These are phyloP conservation scores for Amyelois transitella DNA, from an alignment of 1,140 invertebrate genomes.

Conservation along the genomic window DNA sequence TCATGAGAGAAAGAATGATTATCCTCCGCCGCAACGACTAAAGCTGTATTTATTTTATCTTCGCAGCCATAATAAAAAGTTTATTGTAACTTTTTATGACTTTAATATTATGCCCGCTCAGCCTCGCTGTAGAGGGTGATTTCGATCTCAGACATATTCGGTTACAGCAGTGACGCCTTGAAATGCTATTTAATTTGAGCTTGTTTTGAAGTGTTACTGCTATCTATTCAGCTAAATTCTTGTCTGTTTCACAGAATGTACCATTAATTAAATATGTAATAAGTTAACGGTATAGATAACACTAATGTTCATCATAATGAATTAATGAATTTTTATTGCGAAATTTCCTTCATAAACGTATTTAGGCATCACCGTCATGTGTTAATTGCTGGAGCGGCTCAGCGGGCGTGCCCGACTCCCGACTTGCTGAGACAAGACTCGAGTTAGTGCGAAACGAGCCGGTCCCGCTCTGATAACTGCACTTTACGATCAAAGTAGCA, in stretches of 20 bases:
- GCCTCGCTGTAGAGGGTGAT: slow-evolving; percentile 8
- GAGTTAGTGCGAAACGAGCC: not conserved
- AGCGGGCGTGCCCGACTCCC: not conserved
- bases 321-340: not conserved
- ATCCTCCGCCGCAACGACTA: slow-evolving; percentile 8
- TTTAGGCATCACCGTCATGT: not conserved
- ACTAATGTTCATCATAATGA: not conserved
- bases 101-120: slow-evolving; percentile 35
- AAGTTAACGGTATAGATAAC: not conserved
- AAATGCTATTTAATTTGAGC: not conserved
- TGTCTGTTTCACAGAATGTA: not conserved
- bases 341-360: not conserved
- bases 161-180: not conserved
- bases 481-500: slow-evolving; percentile 37
- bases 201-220: not conserved
- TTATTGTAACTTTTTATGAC: slow-evolving; percentile 62
- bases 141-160: not conserved
- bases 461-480: slow-evolving; percentile 47
- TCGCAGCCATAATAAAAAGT: slow-evolving; percentile 51
- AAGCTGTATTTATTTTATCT: slow-evolving; percentile 62
- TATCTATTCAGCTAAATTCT: not conserved
- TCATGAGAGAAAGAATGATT: slow-evolving; percentile 9
- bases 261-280: not conserved
- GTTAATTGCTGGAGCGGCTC: not conserved
- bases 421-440: not conserved